Evolutionary conservation across 2,113 vertebrate species (phyloP).

Genomic region (Nothoprocta perdicaria): DNA sequence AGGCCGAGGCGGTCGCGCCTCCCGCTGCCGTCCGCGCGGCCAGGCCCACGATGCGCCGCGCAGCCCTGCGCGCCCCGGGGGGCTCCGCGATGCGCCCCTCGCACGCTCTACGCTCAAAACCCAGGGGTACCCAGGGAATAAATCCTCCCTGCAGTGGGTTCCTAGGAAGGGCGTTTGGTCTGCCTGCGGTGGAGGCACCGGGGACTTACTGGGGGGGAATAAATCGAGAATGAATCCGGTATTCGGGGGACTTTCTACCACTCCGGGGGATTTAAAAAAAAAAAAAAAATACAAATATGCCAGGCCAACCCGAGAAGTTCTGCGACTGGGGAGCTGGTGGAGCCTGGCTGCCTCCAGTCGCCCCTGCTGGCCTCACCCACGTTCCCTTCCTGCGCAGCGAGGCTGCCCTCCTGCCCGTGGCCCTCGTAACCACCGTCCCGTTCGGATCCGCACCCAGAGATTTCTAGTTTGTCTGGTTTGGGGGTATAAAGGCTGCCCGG

Average conservation of each 20-base stretch:
- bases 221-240: neutral
- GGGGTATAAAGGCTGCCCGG: neutral
- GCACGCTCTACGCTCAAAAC: neutral
- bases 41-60: neutral
- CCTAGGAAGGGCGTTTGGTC: neutral
- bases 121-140: fast-evolving
- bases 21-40: neutral
- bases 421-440: neutral
- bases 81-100: neutral
- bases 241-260: neutral
- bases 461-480: neutral
- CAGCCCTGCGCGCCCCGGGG: neutral
- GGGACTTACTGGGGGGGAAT: neutral
- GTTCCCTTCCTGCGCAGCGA: neutral
- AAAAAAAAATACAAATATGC: fast-evolving
- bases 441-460: neutral
- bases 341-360: neutral
- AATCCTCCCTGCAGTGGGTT: neutral
- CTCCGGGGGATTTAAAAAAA: neutral
- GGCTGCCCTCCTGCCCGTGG: neutral
- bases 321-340: neutral
- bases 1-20: fast-evolving
- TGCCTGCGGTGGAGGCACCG: fast-evolving
- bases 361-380: neutral
- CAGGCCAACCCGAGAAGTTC: neutral